Evolutionary conservation across 2,888 invertebrate species (phyloP).

Genomic region (Drosophila bunnanda): DNA sequence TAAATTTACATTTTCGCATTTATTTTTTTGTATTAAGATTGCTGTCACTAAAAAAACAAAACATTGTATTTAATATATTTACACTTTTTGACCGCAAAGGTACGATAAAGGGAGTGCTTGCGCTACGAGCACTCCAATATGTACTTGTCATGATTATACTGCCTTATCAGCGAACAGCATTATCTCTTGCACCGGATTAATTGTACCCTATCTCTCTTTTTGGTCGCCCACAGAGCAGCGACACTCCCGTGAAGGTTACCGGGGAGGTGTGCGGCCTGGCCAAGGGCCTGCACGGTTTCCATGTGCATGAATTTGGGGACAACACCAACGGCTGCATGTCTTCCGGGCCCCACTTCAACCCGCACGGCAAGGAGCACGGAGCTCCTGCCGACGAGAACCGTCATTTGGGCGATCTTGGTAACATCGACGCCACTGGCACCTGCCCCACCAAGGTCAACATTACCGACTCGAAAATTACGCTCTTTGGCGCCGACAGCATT

Average conservation of each 20-base stretch:
- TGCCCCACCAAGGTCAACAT: slow-evolving; percentile 87
- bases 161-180: slow-evolving; percentile 38
- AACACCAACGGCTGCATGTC: slow-evolving; percentile 98
- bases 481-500: slow-evolving; percentile 90
- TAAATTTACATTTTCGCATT: no score
- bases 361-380: slow-evolving; percentile 92
- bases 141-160: slow-evolving; percentile 32
- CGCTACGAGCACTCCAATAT: background rate
- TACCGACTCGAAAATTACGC: slow-evolving; percentile 87
- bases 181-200: slow-evolving; percentile 15
- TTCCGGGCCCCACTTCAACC: slow-evolving; percentile 97
- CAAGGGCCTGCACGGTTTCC: slow-evolving; percentile 91
- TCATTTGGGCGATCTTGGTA: slow-evolving; percentile 96
- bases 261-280: slow-evolving; percentile 92
- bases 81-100: background rate
- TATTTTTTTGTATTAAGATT: no score
- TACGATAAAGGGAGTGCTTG: background rate
- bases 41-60: no score
- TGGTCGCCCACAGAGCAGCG: slow-evolving; percentile 84
- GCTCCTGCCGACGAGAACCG: slow-evolving; percentile 90
- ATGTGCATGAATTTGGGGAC: slow-evolving; percentile 98
- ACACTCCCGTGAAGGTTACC: slow-evolving; percentile 90
- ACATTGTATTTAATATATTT: background rate
- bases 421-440: slow-evolving; percentile 89
- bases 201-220: background rate